These are phyloP conservation scores for Lathronympha strigana DNA, from an alignment of 2,888 invertebrate species.

Conservation along the genomic window DNA sequence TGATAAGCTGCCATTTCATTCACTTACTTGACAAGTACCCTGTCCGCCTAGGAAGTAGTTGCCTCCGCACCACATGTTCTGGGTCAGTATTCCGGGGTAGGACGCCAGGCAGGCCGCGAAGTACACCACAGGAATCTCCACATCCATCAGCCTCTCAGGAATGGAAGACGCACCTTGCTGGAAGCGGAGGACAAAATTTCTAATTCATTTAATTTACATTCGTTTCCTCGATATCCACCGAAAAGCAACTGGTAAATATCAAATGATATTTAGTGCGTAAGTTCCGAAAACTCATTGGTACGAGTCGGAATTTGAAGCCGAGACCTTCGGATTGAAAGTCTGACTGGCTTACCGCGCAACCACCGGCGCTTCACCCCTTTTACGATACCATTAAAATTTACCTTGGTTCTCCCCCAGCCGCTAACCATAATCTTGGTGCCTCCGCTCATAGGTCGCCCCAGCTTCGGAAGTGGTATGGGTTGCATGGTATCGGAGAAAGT, in stretches of 20 bases:
- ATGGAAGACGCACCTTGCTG: slow-evolving; percentile 70
- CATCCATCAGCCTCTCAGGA: slow-evolving; percentile 70
- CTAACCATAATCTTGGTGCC: slow-evolving; percentile 62
- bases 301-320: no score
- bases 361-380: no score
- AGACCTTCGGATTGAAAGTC: no score
- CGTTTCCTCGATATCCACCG: no score
- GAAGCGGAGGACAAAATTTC: not conserved
- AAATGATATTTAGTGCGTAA: no score
- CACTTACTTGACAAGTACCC: slow-evolving; percentile 72
- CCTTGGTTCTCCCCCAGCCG: slow-evolving; percentile 74
- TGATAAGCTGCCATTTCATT: no score
- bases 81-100: slow-evolving; percentile 61
- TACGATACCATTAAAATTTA: no score
- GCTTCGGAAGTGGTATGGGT: slow-evolving; percentile 60
- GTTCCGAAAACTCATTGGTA: no score
- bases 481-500: slow-evolving; percentile 62
- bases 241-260: no score
- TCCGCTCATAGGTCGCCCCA: slow-evolving; percentile 52
- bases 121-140: slow-evolving; percentile 66
- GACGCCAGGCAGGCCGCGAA: slow-evolving; percentile 54
- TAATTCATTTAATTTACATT: not conserved
- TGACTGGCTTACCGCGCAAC: no score
- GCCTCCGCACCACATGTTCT: slow-evolving; percentile 72
- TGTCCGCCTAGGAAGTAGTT: slow-evolving; percentile 71